Evolutionary conservation across 2,888 invertebrate genomes (phyloP), one percentile per base, ranked within the genome.

Genomic region (Diaprepes abbreviatus): DNA sequence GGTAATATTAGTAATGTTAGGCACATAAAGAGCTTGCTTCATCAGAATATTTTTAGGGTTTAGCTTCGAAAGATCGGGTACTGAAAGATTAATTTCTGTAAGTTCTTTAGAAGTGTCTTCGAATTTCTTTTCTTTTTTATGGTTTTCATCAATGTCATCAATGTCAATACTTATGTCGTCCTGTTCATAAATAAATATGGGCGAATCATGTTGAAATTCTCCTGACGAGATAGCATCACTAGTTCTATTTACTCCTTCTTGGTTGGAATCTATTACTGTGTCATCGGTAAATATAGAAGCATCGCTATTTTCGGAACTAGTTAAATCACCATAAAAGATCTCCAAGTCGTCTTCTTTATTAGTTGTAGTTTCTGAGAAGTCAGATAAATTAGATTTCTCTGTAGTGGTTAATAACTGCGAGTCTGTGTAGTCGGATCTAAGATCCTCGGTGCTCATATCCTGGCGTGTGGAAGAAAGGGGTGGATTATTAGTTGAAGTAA

Each of bases 131-230:
- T 48, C 45, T 62, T 71, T 74, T 16, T 50, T 43, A 1, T 36
- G 9, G 6, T 67, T 59, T 19, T 16, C 10, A n/a, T 12, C 1
- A 7, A n/a, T 14, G n/a, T 45, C 58, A 28, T 12, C 40, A 19
- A 21, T 38, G 36, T 50, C 38, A 6, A 21, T 19, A 48, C 64
- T 70, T 33, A 60, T 67, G 4, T 43, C 24, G 9, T 57, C 58
- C 35, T 69, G 58, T 14, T 65, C 65, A 17, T 57, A 60, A 35
- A 67, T 67, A 59, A 75, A 80, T 9, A 81, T 73, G 0, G 85
- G 85, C 70, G 82, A 83, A 77, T 86, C 86, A 48, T 83, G 81
- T 58, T 85, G 85, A 1, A 84, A 79, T 71, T 85, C 84, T 16
- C 80, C 78, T 57, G 75, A 76, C 70, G 85, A 83, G 14, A 80